These are phyloP conservation scores for Ptychodera flava DNA, from an alignment of 35 echinoderm and acorn worm genomes.

Conservation along the genomic window DNA sequence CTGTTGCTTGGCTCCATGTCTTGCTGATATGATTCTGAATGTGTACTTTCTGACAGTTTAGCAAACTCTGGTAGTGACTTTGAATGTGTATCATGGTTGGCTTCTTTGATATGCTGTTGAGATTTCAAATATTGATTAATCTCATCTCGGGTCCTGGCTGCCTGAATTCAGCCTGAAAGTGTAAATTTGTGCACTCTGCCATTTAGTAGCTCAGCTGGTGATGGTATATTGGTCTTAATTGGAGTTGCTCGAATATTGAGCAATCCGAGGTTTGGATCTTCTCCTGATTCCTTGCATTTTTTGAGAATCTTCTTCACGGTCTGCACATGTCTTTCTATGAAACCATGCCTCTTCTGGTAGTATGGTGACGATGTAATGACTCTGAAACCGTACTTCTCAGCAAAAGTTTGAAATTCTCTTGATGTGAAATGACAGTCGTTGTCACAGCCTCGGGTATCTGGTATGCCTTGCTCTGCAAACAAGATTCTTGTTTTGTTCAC, in stretches of 20 bases:
- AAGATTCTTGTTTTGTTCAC: too few species aligned
- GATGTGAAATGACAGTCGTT: conserved; percentile 27
- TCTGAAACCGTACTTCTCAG: conserved; percentile 21
- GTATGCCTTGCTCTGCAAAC: conserved; percentile 28
- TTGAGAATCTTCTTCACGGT: conserved; percentile 25
- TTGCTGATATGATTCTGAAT: conserved; percentile 31
- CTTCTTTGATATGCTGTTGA: background rate
- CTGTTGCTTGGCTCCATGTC: conserved; percentile 21
- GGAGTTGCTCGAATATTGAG: conserved; percentile 24
- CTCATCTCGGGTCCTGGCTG: conserved; percentile 7
- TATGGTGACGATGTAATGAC: conserved; percentile 25
- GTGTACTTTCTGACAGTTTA: conserved; percentile 14
- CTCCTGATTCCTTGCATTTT: conserved; percentile 22
- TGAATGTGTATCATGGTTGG: conserved; percentile 24
- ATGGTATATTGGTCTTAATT: conserved; percentile 21
- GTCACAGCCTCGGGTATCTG: conserved; percentile 5
- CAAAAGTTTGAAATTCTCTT: too few species aligned
- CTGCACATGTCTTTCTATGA: conserved; percentile 37
- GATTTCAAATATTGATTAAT: background rate
- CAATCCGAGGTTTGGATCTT: conserved; percentile 20
- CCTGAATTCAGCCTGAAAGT: conserved; percentile 18
- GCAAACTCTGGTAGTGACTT: conserved; percentile 15
- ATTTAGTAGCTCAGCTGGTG: conserved; percentile 35
- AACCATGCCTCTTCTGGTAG: conserved; percentile 38
- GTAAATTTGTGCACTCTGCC: conserved; percentile 3